Evolutionary conservation across 2,797 vertebrate genomes (phyloP), one percentile per base, ranked within the genome.

Genomic region (Poeciliopsis paucimaculata): DNA sequence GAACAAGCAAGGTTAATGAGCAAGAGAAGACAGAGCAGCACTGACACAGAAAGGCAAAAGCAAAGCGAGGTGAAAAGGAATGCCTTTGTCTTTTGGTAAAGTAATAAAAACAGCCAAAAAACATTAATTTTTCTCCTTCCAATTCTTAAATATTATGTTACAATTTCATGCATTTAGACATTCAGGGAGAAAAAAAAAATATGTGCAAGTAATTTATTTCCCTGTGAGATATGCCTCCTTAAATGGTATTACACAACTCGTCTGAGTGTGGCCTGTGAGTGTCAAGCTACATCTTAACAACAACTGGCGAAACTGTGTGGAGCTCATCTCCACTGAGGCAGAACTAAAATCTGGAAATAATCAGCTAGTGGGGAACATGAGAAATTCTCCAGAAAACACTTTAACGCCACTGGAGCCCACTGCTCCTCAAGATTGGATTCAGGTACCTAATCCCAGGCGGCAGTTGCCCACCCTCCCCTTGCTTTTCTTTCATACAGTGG

Each of bases 271-370:
- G 88, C 91, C 89, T 75, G 82, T 73, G 81, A 91, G 88, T 94
- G 95, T 95, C 93, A 94, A 95, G 95, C 90, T 94, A 94, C 96
- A 95, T 96, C 93, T 97, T 96, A 97, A 96, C 96, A 96, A 95
- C 94, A 90, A 96, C 94, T 93, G 93, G 94, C 95, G 95, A 97
- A 97, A 96, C 92, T 95, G 95, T 95, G 95, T 94, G 94, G 94
- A 96, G 96, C 93, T 95, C 95, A 97, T 97, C 96, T 98, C 96
- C 94, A 90, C 94, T 96, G 96, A 95, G 77, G 95, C 97, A 97
- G 97, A 98, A 99, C 95, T 98, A 98, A 99, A 98, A 98, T 98
- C 97, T 98, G 97, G 97, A 99, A 98, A 97, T 98, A 99, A 99
- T 98, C 97, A 98, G 96, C 96, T 95, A 96, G 95, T 95, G 92